phyloP scores from a whole-genome alignment of 2,797 vertebrate genomes.

The Leuciscus waleckii region DNA sequence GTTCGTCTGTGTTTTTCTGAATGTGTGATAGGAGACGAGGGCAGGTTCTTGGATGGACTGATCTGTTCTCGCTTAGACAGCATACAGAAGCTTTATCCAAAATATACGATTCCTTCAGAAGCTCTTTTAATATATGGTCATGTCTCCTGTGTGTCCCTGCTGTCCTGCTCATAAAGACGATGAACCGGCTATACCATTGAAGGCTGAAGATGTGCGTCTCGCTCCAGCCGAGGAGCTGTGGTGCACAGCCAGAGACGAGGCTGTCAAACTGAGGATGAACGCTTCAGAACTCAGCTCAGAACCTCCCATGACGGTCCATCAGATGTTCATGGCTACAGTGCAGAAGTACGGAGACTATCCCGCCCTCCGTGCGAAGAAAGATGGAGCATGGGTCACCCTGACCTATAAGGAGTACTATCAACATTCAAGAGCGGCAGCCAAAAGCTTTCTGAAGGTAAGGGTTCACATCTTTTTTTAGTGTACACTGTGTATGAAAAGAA shows the following conservation, averaged over 20 bases:
- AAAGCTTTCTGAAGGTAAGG: conserved; percentile 82
- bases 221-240: conserved; percentile 73
- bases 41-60: neutral
- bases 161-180: conserved; percentile 44
- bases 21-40: neutral
- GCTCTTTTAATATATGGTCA: neutral
- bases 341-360: conserved; percentile 64
- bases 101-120: neutral
- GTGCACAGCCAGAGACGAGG: conserved; percentile 67
- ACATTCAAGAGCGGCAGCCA: conserved; percentile 78
- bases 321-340: conserved; percentile 77
- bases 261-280: conserved; percentile 77
- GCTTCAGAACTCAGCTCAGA: conserved; percentile 68
- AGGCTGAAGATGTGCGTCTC: conserved; percentile 47
- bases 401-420: conserved; percentile 78
- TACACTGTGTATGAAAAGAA: neutral
- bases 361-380: conserved; percentile 72
- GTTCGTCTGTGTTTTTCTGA: neutral
- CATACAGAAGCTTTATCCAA: neutral
- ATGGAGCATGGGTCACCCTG: conserved; percentile 68
- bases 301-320: conserved; percentile 76
- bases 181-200: conserved; percentile 1
- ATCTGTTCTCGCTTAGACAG: neutral
- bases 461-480: neutral
- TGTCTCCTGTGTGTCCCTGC: conserved; percentile 59